These are phyloP conservation scores for Rhingia campestris DNA, from an alignment of 2,888 invertebrate genomes.

Conservation along the genomic window DNA sequence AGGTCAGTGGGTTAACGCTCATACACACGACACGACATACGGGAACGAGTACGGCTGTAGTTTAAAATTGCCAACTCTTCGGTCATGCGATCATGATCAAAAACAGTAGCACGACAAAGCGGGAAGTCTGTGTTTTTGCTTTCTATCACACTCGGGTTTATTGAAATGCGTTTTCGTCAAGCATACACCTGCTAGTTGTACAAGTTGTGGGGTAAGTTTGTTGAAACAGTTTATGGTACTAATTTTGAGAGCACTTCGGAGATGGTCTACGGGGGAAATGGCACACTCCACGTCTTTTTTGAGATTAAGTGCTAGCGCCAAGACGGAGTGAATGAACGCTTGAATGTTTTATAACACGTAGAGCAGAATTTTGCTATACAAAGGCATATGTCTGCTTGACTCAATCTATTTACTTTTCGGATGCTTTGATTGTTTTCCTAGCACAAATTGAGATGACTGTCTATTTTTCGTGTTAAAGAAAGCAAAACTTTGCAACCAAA, in stretches of 20 bases:
- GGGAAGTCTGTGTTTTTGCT: constrained; percentile 17
- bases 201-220: background rate
- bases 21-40: background rate
- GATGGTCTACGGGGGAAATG: background rate
- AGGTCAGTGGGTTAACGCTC: constrained; percentile 68
- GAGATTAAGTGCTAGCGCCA: background rate
- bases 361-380: no score
- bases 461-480: no score
- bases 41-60: background rate
- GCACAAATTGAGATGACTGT: no score
- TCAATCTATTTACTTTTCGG: no score
- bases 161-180: constrained; percentile 1
- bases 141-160: background rate
- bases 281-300: background rate
- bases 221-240: background rate
- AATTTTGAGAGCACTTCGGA: background rate
- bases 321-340: constrained; percentile 1
- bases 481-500: no score
- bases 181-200: background rate
- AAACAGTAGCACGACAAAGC: constrained; percentile 13
- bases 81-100: background rate
- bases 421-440: no score
- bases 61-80: constrained; percentile 5
- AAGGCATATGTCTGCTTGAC: no score
- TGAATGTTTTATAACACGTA: no score